A percentile compares a stretch with the other conserved stretches of the same genome.
Evolutionary conservation across 2,797 vertebrate genomes (phyloP).

Genomic region (Bradypodion ventrale): DNA sequence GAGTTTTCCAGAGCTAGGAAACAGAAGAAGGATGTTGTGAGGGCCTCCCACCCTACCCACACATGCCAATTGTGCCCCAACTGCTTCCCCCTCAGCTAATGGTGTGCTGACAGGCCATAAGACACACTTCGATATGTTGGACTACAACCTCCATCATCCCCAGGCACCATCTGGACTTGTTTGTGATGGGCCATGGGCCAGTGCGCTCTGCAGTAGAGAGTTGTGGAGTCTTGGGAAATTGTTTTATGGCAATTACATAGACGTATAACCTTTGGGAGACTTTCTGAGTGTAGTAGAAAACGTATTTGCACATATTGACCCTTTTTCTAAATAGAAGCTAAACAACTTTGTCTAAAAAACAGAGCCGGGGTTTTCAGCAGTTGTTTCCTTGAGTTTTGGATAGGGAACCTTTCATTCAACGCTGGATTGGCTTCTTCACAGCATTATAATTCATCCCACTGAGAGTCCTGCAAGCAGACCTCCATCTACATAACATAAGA

Average conservation of each 20-base stretch:
- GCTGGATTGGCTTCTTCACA: not conserved
- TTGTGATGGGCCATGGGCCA: not conserved
- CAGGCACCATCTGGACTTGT: too few relatives aligned
- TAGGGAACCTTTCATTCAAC: not conserved
- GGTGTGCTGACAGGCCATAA: too few relatives aligned
- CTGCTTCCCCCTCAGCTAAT: not conserved
- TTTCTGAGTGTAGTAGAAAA: not conserved
- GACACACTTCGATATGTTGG: too few relatives aligned
- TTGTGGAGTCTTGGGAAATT: not conserved
- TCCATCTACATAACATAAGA: too few relatives aligned
- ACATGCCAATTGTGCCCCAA: not conserved
- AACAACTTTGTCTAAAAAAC: not conserved
- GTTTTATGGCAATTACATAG: not conserved
- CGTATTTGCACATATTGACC: not conserved
- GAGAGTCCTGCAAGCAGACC: slow-evolving; percentile 9
- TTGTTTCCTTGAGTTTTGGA: not conserved
- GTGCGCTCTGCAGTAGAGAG: not conserved
- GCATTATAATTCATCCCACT: not conserved
- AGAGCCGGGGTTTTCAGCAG: not conserved
- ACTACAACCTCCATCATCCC: not conserved
- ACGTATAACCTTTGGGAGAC: not conserved
- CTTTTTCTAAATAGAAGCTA: not conserved
- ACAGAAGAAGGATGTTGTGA: too few relatives aligned
- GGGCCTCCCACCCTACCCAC: too few relatives aligned
- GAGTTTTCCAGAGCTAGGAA: too few relatives aligned